These are phyloP conservation scores for Diorhabda elongata DNA, from an alignment of 1,140 invertebrate genomes.

Conservation along the genomic window DNA sequence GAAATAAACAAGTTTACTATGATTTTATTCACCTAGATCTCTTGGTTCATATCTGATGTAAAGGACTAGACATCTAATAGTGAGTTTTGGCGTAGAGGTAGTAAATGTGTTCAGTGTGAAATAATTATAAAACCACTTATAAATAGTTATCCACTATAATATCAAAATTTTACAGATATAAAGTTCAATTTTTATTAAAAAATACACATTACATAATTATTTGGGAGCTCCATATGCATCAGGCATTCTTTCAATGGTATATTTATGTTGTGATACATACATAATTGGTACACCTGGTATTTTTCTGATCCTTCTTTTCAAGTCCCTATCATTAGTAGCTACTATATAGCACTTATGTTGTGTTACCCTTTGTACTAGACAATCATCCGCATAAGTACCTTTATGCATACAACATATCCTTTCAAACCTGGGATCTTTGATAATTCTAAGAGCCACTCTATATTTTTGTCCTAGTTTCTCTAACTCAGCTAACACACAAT, in stretches of 20 bases:
- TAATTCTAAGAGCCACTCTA: slow-evolving; percentile 90
- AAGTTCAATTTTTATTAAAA: too few species aligned
- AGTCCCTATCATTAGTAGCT: slow-evolving; percentile 97
- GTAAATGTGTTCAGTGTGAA: too few species aligned
- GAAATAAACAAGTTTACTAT: too few species aligned
- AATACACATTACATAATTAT: slow-evolving; percentile 24
- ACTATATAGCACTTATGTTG: slow-evolving; percentile 99
- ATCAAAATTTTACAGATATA: too few species aligned
- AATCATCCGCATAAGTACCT: slow-evolving; percentile 99
- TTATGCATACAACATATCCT: slow-evolving; percentile 92
- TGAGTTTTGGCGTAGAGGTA: too few species aligned
- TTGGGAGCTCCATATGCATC: slow-evolving; percentile 93
- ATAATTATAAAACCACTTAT: too few species aligned
- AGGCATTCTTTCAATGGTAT: slow-evolving; percentile 96
- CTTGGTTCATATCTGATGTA: too few species aligned
- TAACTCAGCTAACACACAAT: slow-evolving; percentile 97
- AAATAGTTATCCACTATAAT: too few species aligned
- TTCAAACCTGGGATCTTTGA: slow-evolving; percentile 93
- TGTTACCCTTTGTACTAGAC: slow-evolving; percentile 91
- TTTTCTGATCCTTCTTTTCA: slow-evolving; percentile 94
- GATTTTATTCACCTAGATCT: too few species aligned
- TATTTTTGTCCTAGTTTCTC: slow-evolving; percentile 97
- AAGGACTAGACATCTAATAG: too few species aligned
- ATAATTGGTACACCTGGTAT: slow-evolving; percentile 99
- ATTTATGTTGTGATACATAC: slow-evolving; percentile 90